These are phyloP conservation scores for Paralichthys olivaceus DNA, from an alignment of 2,113 vertebrate species.

Conservation along the genomic window DNA sequence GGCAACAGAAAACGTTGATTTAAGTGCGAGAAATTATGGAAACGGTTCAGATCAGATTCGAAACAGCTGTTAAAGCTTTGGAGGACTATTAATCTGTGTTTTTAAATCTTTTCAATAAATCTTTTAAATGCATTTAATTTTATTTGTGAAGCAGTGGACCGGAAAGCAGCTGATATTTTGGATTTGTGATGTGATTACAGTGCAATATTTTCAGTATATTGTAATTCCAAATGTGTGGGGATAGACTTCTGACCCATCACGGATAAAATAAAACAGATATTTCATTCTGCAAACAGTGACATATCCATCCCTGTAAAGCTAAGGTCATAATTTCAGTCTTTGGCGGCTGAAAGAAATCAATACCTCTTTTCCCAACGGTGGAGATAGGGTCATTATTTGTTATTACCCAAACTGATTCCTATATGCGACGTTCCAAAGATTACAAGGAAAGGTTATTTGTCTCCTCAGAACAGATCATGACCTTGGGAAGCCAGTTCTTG, in stretches of 20 bases:
- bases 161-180: too few relatives aligned
- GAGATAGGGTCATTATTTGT: constrained; percentile 76
- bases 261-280: constrained; percentile 50
- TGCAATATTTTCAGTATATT: constrained; percentile 16
- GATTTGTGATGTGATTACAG: not conserved
- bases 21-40: too few relatives aligned
- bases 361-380: constrained; percentile 63
- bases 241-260: constrained; percentile 15
- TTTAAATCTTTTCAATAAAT: too few relatives aligned
- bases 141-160: too few relatives aligned
- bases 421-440: constrained; percentile 59
- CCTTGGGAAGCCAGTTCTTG: constrained; percentile 55
- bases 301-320: constrained; percentile 62
- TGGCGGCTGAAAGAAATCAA: constrained; percentile 67
- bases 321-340: constrained; percentile 68
- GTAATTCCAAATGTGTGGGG: not conserved
- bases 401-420: constrained; percentile 75
- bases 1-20: too few relatives aligned
- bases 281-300: constrained; percentile 49
- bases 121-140: too few relatives aligned
- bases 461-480: constrained; percentile 49
- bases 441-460: constrained; percentile 69
- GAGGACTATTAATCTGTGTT: too few relatives aligned
- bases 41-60: too few relatives aligned
- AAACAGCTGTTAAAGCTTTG: too few relatives aligned